phyloP scores from a whole-genome alignment of 2,113 vertebrate genomes.

The Delphinapterus leucas region DNA sequence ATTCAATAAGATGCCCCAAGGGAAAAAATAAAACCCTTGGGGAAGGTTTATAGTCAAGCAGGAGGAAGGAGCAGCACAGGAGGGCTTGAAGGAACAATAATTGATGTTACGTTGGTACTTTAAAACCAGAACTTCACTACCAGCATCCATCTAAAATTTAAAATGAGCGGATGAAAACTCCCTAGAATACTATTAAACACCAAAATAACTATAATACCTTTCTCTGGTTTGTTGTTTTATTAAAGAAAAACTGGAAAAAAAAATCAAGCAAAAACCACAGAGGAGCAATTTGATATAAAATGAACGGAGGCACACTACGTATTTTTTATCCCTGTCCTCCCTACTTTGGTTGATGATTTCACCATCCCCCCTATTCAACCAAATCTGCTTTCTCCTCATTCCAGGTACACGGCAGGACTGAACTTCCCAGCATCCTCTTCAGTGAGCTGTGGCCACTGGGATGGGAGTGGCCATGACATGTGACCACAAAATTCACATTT shows the following conservation, averaged over 20 bases:
- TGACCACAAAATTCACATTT: neutral
- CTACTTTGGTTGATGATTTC: neutral
- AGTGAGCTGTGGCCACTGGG: neutral
- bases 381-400: neutral
- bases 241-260: conserved; percentile 26
- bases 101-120: conserved; percentile 4
- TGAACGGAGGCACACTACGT: neutral
- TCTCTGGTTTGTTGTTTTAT: conserved; percentile 38
- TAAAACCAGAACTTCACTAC: conserved; percentile 56
- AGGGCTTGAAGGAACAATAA: conserved; percentile 49
- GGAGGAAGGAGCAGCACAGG: conserved; percentile 42
- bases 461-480: neutral
- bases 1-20: conserved; percentile 66
- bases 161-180: conserved; percentile 50
- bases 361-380: neutral
- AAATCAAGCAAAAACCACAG: neutral
- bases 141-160: conserved; percentile 48
- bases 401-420: neutral
- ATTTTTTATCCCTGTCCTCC: neutral
- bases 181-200: conserved; percentile 44
- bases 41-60: conserved; percentile 54
- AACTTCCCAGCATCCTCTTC: neutral
- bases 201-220: conserved; percentile 31
- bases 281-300: neutral
- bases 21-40: conserved; percentile 56